Conservation (phyloP, 2,888 invertebrate species). For the Drosophila birchii region DNA sequence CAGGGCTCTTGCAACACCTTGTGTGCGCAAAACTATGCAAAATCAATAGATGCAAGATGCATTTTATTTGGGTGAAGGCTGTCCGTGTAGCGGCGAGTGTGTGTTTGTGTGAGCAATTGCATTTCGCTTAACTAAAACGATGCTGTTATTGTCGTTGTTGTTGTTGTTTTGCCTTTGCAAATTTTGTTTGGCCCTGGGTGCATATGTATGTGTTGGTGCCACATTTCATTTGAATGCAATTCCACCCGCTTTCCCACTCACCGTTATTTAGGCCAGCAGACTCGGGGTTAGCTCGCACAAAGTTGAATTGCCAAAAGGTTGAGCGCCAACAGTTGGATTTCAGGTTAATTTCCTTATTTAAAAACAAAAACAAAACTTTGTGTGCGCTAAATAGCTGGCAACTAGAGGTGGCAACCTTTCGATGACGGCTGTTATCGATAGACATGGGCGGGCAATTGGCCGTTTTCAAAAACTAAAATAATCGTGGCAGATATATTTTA, state of each 20-base stretch:
- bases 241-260: constrained; percentile 1
- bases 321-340: constrained; percentile 19
- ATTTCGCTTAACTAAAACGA: constrained; percentile 15
- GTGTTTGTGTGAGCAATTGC: constrained; percentile 27
- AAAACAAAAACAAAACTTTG: constrained; percentile 31
- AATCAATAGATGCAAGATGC: constrained; percentile 46
- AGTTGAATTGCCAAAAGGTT: neutral
- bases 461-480: neutral
- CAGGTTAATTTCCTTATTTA: constrained; percentile 19
- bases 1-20: constrained; percentile 19
- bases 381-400: constrained; percentile 37
- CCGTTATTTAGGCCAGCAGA: constrained; percentile 13
- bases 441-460: neutral
- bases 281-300: neutral
- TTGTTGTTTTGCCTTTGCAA: constrained; percentile 18
- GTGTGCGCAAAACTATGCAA: constrained; percentile 37
- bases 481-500: neutral
- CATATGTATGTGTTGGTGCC: constrained; percentile 17
- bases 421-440: constrained; percentile 15
- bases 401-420: constrained; percentile 12
- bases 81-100: constrained; percentile 4
- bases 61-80: constrained; percentile 72
- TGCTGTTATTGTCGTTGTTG: constrained; percentile 10
- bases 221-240: neutral
- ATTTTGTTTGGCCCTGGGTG: constrained; percentile 18